These are phyloP conservation scores for Spodoptera exigua DNA, from an alignment of 2,888 invertebrate species.

Conservation along the genomic window DNA sequence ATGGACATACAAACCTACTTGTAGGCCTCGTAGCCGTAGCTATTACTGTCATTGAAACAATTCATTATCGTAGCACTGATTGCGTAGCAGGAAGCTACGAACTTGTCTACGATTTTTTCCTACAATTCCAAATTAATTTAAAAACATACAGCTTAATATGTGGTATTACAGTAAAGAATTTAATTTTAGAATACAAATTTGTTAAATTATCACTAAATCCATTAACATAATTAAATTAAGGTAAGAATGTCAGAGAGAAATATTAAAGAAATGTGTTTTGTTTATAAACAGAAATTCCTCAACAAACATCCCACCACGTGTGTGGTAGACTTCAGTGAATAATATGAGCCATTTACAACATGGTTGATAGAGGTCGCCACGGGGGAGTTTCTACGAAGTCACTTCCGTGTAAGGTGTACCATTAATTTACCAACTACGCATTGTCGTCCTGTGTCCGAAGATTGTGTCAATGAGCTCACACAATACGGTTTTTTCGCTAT, in stretches of 20 bases:
- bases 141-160: neutral
- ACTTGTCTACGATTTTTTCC: conserved; percentile 13
- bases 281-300: conserved; percentile 9
- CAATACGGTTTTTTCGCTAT: conserved; percentile 61
- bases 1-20: conserved; percentile 22
- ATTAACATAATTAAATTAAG: no score
- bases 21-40: conserved; percentile 1
- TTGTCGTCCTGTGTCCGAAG: conserved; percentile 73
- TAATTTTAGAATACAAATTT: no score
- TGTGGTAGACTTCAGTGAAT: conserved; percentile 70
- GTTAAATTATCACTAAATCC: no score
- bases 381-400: conserved; percentile 79
- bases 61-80: conserved; percentile 29
- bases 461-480: conserved; percentile 69
- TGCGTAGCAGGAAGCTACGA: conserved; percentile 23
- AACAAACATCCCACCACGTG: conserved; percentile 60
- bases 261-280: no score
- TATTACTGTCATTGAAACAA: conserved; percentile 7
- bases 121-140: neutral
- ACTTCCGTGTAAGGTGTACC: conserved; percentile 67
- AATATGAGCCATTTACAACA: conserved; percentile 71
- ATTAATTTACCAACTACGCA: conserved; percentile 81
- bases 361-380: conserved; percentile 70
- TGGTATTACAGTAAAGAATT: neutral
- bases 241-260: no score